phyloP scores from a whole-genome alignment of 2,888 invertebrate species.

The Aphodius granarius region DNA sequence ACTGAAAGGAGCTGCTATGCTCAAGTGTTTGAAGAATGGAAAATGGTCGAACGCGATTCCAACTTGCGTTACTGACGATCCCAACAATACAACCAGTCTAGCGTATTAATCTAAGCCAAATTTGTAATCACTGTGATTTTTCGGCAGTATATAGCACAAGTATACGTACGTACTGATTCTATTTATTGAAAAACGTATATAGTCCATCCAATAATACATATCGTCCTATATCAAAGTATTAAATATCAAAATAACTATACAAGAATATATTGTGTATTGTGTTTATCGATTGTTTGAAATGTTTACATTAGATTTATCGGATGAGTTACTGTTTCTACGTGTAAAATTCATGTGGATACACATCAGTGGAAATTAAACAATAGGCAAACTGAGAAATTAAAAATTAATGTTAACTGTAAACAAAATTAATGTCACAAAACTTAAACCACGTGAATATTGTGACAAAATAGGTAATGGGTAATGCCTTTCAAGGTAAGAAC shows the following conservation, averaged over 20 bases:
- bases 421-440: no score
- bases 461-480: no score
- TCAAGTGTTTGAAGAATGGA: conserved; percentile 78
- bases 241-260: no score
- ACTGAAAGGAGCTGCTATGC: conserved; percentile 75
- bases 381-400: background rate
- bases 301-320: background rate
- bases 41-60: conserved; percentile 88
- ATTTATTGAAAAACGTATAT: background rate
- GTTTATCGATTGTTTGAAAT: background rate
- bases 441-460: no score
- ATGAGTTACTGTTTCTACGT: background rate
- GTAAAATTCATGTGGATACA: background rate
- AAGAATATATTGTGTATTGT: background rate
- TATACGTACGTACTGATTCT: background rate
- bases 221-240: conserved; percentile 2
- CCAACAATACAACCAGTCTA: conserved; percentile 5
- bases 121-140: conserved; percentile 7
- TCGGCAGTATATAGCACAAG: conserved; percentile 2
- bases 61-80: conserved; percentile 58
- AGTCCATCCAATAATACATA: conserved; percentile 13
- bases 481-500: no score
- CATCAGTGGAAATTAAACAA: no score
- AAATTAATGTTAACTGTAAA: no score
- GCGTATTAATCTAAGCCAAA: background rate